These are phyloP conservation scores for Trachymyrmex cornetzi DNA, from an alignment of 1,140 invertebrate genomes.

Conservation along the genomic window DNA sequence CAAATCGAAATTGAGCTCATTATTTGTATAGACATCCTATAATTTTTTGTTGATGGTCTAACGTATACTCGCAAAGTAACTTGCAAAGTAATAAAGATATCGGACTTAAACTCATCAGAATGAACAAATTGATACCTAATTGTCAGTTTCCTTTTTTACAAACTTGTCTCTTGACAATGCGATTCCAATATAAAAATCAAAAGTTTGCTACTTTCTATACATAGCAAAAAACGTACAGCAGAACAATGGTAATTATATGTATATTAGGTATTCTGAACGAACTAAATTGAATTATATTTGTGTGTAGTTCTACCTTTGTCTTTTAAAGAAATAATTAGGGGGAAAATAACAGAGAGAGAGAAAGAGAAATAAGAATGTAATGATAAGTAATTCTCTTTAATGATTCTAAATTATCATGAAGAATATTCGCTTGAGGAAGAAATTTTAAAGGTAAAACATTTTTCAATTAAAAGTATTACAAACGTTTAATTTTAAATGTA, in stretches of 20 bases:
- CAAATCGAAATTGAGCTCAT: not conserved
- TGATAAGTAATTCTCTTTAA: slow-evolving; percentile 20
- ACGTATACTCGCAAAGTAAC: not conserved
- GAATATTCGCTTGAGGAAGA: too few relatives aligned
- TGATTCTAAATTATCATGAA: not conserved
- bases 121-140: not conserved
- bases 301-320: not conserved
- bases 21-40: not conserved
- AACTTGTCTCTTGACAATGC: too few relatives aligned
- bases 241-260: not conserved
- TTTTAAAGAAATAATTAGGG: not conserved
- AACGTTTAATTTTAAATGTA: not conserved
- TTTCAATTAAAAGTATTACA: not conserved
- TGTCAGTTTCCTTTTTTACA: not conserved
- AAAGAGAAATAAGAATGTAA: not conserved
- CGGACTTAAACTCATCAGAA: not conserved
- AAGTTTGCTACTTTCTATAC: not conserved
- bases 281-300: not conserved
- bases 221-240: not conserved
- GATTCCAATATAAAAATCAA: not conserved
- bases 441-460: not conserved
- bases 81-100: not conserved
- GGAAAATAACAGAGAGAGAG: not conserved
- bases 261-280: slow-evolving; percentile 12
- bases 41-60: not conserved